A percentile compares a stretch with the other conserved stretches of the same genome.
phyloP scores from a whole-genome alignment of 1,140 invertebrate genomes.

The Orchestia grillus region DNA sequence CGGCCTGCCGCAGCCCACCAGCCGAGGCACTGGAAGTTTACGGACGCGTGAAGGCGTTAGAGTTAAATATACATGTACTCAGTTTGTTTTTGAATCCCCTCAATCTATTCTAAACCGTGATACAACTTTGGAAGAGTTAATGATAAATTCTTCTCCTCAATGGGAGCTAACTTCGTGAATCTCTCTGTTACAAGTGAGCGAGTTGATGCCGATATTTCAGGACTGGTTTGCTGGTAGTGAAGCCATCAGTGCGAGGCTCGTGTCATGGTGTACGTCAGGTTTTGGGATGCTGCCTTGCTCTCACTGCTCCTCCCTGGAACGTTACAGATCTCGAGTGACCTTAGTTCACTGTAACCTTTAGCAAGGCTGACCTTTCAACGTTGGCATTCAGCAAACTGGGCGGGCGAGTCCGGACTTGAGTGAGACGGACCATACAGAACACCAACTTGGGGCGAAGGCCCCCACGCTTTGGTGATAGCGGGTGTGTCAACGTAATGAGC shows the following conservation, averaged over 20 bases:
- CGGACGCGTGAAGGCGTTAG: too few species aligned
- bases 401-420: constrained; percentile 16
- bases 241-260: too few species aligned
- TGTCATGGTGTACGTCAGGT: neutral
- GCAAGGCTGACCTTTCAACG: constrained; percentile 47
- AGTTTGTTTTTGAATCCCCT: too few species aligned
- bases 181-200: neutral
- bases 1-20: too few species aligned
- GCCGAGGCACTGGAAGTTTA: too few species aligned
- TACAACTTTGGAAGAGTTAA: too few species aligned
- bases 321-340: constrained; percentile 34
- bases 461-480: neutral
- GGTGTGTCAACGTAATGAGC: neutral
- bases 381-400: constrained; percentile 48
- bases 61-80: too few species aligned
- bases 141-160: too few species aligned
- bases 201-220: neutral
- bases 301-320: constrained; percentile 13
- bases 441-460: neutral
- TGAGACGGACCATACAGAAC: neutral
- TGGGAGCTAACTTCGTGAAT: neutral
- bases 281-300: neutral
- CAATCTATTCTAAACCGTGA: too few species aligned
- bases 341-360: constrained; percentile 48
- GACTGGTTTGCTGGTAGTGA: neutral